Conservation (phyloP, 2,888 invertebrate species). For the Liopterus haemorrhoidalis region DNA sequence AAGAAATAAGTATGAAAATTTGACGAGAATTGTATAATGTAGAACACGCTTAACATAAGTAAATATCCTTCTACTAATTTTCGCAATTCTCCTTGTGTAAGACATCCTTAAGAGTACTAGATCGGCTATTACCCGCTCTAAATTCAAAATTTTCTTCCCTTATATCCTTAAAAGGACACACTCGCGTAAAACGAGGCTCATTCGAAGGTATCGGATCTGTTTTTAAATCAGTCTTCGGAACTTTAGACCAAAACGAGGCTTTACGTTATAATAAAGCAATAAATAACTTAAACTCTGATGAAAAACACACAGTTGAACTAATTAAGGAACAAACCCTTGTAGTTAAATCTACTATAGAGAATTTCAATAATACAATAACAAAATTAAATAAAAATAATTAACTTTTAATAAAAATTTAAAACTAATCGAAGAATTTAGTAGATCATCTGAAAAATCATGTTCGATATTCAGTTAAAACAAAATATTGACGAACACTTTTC, state of each 20-base stretch:
- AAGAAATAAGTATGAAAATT: too few relatives aligned
- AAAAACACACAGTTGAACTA: too few relatives aligned
- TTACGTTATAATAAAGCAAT: slow-evolving; percentile 22
- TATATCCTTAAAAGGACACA: background rate
- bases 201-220: slow-evolving; percentile 15
- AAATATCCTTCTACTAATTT: too few relatives aligned
- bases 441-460: slow-evolving; percentile 19
- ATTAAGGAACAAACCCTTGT: slow-evolving; percentile 10
- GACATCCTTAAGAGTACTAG: background rate
- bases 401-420: slow-evolving; percentile 22
- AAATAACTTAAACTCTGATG: too few relatives aligned
- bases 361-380: slow-evolving; percentile 26
- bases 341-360: slow-evolving; percentile 20
- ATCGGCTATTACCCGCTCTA: background rate
- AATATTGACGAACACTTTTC: slow-evolving; percentile 26
- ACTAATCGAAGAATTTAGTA: too few relatives aligned
- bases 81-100: background rate
- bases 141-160: background rate
- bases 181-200: slow-evolving; percentile 14
- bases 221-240: slow-evolving; percentile 25
- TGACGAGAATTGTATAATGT: too few relatives aligned
- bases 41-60: too few relatives aligned
- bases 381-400: too few relatives aligned
- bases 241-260: slow-evolving; percentile 26
- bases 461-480: slow-evolving; percentile 24